phyloP scores from a whole-genome alignment of 2,888 invertebrate genomes.

The Argyresthia albistria region DNA sequence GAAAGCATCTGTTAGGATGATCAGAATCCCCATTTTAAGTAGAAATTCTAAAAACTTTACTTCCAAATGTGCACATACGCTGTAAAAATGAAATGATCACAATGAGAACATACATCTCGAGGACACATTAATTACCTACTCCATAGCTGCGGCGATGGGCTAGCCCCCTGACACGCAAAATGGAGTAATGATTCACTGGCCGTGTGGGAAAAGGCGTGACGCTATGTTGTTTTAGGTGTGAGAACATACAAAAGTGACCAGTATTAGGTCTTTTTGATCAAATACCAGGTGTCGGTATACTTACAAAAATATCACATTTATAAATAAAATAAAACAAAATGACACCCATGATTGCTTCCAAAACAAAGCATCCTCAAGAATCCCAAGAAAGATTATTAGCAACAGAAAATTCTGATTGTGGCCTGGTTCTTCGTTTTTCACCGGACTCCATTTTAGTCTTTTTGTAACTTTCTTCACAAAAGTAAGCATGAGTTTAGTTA shows the following conservation, averaged over 20 bases:
- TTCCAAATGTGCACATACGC: constrained; percentile 39
- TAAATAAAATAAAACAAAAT: constrained; percentile 36
- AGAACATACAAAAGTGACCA: too few relatives aligned
- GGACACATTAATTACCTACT: too few relatives aligned
- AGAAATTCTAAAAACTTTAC: constrained; percentile 40
- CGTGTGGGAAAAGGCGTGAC: too few relatives aligned
- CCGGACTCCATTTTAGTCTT: constrained; percentile 36
- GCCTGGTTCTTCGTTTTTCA: constrained; percentile 29
- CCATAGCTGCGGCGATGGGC: too few relatives aligned
- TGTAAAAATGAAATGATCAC: constrained; percentile 23
- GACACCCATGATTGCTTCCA: constrained; percentile 57
- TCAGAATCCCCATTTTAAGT: constrained; percentile 27
- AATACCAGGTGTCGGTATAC: constrained; percentile 16
- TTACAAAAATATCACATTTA: constrained; percentile 49
- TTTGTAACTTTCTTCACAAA: constrained; percentile 27
- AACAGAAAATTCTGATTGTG: constrained; percentile 34
- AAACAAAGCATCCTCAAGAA: constrained; percentile 56
- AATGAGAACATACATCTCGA: background rate
- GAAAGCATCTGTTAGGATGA: constrained; percentile 43
- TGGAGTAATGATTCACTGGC: too few relatives aligned
- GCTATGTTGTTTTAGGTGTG: too few relatives aligned
- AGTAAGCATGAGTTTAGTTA: constrained; percentile 28
- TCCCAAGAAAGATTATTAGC: constrained; percentile 34
- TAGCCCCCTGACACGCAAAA: too few relatives aligned
- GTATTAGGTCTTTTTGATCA: too few relatives aligned